phyloP scores from a whole-genome alignment of 2,888 invertebrate genomes.

The Pterostichus niger region DNA sequence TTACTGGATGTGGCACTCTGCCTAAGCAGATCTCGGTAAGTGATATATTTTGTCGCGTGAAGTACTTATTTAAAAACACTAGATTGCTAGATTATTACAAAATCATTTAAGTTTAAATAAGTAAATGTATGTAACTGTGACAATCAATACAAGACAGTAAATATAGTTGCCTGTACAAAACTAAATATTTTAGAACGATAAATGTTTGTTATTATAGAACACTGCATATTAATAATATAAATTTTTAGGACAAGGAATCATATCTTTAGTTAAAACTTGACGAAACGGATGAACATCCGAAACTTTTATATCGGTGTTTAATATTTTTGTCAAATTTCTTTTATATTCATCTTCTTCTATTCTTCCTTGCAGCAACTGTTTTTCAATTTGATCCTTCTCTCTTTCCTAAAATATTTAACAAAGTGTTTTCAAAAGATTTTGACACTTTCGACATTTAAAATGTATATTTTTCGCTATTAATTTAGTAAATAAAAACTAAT shows the following conservation, averaged over 20 bases:
- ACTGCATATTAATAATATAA: constrained; percentile 20
- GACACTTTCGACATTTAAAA: too few species aligned
- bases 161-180: constrained; percentile 7
- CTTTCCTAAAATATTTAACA: constrained; percentile 71
- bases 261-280: constrained; percentile 71
- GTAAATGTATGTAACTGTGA: constrained; percentile 10
- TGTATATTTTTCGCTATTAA: too few species aligned
- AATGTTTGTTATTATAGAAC: background rate
- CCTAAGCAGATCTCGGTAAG: too few species aligned
- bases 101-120: background rate
- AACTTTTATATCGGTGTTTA: constrained; percentile 69
- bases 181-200: constrained; percentile 3
- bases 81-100: too few species aligned
- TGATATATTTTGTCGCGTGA: too few species aligned
- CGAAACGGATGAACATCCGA: constrained; percentile 74
- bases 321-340: constrained; percentile 72
- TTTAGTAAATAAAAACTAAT: too few species aligned
- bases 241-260: constrained; percentile 42
- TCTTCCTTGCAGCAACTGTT: constrained; percentile 72
- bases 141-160: constrained; percentile 13
- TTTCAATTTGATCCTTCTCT: constrained; percentile 73
- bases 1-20: too few species aligned
- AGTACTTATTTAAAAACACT: too few species aligned
- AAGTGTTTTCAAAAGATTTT: too few species aligned
- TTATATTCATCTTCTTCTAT: constrained; percentile 74